Conservation (phyloP, 1,140 invertebrate species). For the Drosophila kanapiae region DNA sequence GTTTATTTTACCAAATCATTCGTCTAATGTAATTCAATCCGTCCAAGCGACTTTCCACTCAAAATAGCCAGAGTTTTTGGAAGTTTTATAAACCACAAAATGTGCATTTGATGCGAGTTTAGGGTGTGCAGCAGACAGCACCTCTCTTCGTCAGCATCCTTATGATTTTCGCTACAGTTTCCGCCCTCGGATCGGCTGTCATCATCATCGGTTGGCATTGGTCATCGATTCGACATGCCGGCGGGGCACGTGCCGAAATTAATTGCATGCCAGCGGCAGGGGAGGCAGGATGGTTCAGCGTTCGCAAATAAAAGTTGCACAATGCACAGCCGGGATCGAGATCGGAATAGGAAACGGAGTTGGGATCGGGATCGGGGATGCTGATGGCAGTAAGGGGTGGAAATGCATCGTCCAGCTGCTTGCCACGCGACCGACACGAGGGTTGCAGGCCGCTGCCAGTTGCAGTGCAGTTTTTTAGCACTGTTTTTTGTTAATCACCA, state of each 20-base stretch:
- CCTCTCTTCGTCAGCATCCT: constrained; percentile 1
- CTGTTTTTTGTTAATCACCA: constrained; percentile 63
- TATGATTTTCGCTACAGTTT: constrained; percentile 29
- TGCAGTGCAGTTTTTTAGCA: constrained; percentile 67
- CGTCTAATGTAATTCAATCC: background rate
- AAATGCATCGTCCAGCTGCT: constrained; percentile 31
- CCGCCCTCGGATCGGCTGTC: constrained; percentile 55
- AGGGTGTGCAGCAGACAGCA: constrained; percentile 3
- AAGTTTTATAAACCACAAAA: constrained; percentile 21
- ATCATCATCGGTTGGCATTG: constrained; percentile 59
- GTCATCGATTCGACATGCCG: constrained; percentile 58
- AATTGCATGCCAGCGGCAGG: constrained; percentile 25
- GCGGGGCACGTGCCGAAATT: constrained; percentile 52
- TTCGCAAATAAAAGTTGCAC: constrained; percentile 48
- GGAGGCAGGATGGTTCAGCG: constrained; percentile 3
- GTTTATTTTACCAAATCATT: background rate
- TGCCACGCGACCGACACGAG: constrained; percentile 34
- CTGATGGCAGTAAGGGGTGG: constrained; percentile 19
- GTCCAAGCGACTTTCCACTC: background rate
- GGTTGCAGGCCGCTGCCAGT: constrained; percentile 33
- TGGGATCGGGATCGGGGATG: constrained; percentile 4
- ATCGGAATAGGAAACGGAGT: background rate
- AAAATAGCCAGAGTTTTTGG: background rate
- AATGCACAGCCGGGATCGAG: constrained; percentile 7
- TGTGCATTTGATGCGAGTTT: constrained; percentile 12